A percentile compares a stretch with the other conserved stretches of the same genome.
These are phyloP conservation scores for Temnothorax unifasciatus DNA, from an alignment of 2,888 invertebrate species.

Conservation along the genomic window DNA sequence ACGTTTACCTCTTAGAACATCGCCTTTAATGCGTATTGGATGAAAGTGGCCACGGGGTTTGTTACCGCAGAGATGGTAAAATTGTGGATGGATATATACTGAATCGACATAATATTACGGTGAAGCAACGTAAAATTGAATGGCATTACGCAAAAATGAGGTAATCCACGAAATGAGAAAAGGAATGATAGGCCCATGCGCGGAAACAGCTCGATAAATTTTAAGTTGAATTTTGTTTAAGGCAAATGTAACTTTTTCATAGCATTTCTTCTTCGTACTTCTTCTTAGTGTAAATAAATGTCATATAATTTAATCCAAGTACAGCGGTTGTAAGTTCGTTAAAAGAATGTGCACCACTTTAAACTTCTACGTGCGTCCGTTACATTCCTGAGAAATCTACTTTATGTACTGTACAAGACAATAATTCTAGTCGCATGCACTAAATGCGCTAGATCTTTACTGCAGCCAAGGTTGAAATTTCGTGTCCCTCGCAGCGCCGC, in stretches of 20 bases:
- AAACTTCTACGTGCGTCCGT: not conserved
- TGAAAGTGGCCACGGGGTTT: not conserved
- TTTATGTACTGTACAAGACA: not conserved
- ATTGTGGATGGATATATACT: not conserved
- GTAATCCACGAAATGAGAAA: not conserved
- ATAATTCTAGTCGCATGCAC: conserved; percentile 8
- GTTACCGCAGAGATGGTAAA: not conserved
- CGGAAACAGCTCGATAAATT: not conserved
- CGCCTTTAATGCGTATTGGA: conserved; percentile 41
- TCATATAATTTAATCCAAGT: not conserved
- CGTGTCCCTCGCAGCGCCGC: not conserved
- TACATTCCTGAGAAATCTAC: conserved; percentile 4
- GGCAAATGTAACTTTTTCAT: not conserved
- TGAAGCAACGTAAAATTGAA: conserved; percentile 8
- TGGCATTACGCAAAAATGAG: conserved; percentile 1
- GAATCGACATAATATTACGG: not conserved
- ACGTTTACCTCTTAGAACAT: conserved; percentile 22
- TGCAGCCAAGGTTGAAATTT: conserved; percentile 4
- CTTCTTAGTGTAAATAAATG: not conserved
- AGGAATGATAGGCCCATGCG: not conserved
- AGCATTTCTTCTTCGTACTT: not conserved
- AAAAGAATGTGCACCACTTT: not conserved
- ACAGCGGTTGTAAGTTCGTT: not conserved
- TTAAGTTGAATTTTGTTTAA: not conserved
- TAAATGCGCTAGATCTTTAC: not conserved